Conservation (phyloP, 2,113 vertebrate genomes). For the Cochlearius cochlearius region DNA sequence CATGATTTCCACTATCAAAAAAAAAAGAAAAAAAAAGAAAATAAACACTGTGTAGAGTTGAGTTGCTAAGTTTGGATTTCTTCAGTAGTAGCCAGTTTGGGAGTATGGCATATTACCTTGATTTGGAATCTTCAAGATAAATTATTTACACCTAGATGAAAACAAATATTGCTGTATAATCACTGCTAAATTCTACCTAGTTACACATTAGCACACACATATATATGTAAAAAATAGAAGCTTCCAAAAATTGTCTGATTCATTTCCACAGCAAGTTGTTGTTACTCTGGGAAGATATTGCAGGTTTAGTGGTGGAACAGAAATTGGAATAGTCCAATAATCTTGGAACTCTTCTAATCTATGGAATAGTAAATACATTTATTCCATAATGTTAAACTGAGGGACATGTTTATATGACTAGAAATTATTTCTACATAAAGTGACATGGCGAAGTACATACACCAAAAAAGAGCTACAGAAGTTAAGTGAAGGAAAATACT, state of each 20-base stretch:
- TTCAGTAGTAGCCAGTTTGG: background rate
- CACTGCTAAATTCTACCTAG: background rate
- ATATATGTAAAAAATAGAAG: background rate
- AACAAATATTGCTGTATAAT: constrained; percentile 1
- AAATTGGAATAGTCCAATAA: background rate
- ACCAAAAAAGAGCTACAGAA: background rate
- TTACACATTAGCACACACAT: background rate
- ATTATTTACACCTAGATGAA: constrained; percentile 4
- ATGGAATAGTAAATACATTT: background rate
- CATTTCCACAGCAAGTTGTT: background rate
- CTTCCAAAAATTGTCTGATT: background rate
- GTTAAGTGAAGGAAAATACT: background rate
- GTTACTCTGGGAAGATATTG: background rate
- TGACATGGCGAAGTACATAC: background rate
- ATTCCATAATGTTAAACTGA: background rate
- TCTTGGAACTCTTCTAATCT: too few relatives aligned
- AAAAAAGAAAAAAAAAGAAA: constrained; percentile 24
- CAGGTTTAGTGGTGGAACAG: background rate
- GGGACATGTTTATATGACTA: background rate
- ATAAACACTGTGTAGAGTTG: constrained; percentile 73
- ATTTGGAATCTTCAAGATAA: constrained; percentile 5
- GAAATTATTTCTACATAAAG: constrained; percentile 6
- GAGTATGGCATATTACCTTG: background rate
- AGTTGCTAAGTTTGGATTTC: constrained; percentile 49
- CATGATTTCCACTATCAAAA: constrained; percentile 71